These are phyloP conservation scores for Protosalanx chinensis DNA, from an alignment of 2,797 vertebrate genomes.

Conservation along the genomic window DNA sequence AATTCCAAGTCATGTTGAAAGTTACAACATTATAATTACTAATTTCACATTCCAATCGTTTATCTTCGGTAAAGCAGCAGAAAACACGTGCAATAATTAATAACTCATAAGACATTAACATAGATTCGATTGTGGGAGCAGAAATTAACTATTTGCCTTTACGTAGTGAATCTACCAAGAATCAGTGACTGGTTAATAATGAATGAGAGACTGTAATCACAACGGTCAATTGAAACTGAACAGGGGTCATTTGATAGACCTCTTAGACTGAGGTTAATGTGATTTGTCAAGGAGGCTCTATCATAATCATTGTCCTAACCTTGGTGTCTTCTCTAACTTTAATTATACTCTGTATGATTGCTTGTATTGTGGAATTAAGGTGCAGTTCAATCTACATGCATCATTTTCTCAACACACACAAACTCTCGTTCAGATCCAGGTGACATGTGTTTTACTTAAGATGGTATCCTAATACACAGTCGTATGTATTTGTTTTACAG, in stretches of 20 bases:
- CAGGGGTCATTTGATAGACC: not conserved
- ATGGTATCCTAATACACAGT: no score
- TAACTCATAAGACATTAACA: not conserved
- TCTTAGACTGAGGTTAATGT: conserved; percentile 52
- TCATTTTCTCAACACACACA: not conserved
- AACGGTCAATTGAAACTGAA: not conserved
- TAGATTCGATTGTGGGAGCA: not conserved
- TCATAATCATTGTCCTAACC: conserved; percentile 65
- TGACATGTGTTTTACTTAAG: not conserved
- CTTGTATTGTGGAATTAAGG: conserved; percentile 48
- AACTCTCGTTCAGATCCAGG: not conserved
- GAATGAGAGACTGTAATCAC: conserved; percentile 7
- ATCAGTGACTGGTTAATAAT: not conserved
- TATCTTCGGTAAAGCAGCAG: not conserved
- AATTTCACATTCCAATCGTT: not conserved
- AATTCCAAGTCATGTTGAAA: not conserved
- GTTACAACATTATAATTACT: not conserved
- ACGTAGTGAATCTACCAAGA: not conserved
- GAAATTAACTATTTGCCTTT: not conserved
- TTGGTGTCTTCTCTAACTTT: conserved; percentile 63
- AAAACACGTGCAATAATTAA: not conserved
- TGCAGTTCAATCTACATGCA: conserved; percentile 11
- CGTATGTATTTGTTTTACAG: no score
- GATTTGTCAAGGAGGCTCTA: conserved; percentile 54
- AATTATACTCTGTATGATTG: conserved; percentile 68